Percentiles rank a stretch among this genome's conserved stretches.
Conservation (phyloP, 2,888 invertebrate genomes). For the Erynnis tages region DNA sequence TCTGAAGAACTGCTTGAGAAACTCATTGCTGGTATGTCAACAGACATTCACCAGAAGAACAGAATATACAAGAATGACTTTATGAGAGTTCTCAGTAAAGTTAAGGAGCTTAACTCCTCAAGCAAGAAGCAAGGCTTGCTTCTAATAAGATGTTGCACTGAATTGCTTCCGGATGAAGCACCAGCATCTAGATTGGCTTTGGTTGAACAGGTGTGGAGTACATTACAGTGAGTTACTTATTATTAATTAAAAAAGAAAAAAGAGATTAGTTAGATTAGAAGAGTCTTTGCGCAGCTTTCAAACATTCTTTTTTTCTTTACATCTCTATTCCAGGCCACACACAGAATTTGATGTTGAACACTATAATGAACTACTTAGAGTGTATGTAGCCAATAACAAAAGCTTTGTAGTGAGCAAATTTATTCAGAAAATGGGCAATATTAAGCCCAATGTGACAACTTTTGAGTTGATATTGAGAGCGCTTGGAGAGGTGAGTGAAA, state of each 20-base stretch:
- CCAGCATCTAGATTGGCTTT: slow-evolving; percentile 67
- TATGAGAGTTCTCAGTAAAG: slow-evolving; percentile 53
- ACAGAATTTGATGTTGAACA: slow-evolving; percentile 68
- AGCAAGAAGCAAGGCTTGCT: slow-evolving; percentile 68
- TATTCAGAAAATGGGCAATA: slow-evolving; percentile 67
- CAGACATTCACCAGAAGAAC: slow-evolving; percentile 66
- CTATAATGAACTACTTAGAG: slow-evolving; percentile 80
- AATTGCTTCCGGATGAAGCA: slow-evolving; percentile 76
- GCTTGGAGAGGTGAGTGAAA: slow-evolving; percentile 75
- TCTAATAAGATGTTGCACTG: slow-evolving; percentile 80
- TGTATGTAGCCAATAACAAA: slow-evolving; percentile 81
- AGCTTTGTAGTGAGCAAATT: slow-evolving; percentile 67
- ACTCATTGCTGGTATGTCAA: slow-evolving; percentile 57
- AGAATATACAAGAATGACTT: slow-evolving; percentile 74
- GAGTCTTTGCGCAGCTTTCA: no score
- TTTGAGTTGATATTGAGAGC: slow-evolving; percentile 81
- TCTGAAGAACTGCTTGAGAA: slow-evolving; percentile 64
- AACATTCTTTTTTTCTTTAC: no score
- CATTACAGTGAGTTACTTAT: slow-evolving; percentile 59
- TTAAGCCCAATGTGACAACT: slow-evolving; percentile 72
- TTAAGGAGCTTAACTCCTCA: slow-evolving; percentile 62
- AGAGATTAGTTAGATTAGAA: no score
- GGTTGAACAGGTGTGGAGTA: slow-evolving; percentile 78
- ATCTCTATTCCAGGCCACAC: slow-evolving; percentile 54
- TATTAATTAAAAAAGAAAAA: not conserved